Base-by-base conservation (phyloP, 2,888 invertebrate genomes). In the Andrena minutula region DNA sequence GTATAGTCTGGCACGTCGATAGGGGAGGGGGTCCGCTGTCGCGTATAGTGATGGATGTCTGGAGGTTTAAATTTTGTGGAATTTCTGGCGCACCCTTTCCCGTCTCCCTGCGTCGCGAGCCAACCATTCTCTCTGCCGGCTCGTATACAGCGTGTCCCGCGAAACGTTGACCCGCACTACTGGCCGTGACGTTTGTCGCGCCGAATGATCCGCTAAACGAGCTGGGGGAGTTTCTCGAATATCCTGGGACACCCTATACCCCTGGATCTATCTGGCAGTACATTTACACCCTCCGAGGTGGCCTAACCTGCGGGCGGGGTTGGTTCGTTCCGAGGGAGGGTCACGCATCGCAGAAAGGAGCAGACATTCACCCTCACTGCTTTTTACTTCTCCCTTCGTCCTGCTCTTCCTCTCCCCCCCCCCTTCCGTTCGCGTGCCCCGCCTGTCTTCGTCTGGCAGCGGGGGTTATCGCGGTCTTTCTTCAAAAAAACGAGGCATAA, bases 31-130 rank as follows among this genome's bases (percentile, higher is more conserved):
- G 83, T 51, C 60, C 73, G 83, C 86, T 87, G 88, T 89, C 85
- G 84, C 70, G 75, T 75, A 72, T 82, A 81, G 86, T 88, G 88
- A 90, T 90, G 88, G 89, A 91, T 91, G 87, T 83, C 82, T 76
- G 64, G 78, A 84, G 85, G 81, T 85, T 88, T 87, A 88, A 90
- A 89, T 90, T 89, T 86, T 79, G 78, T 78, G 84, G 78, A 86
- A 89, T 89, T 87, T 88, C 89, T 26, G 56, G 30, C 69, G 73
- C 81, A 65, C 70, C 82, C 79, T 66, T 68, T 61, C 56, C 76
- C 65, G 64, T 49, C 71, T 68, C 72, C 26, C 66, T 69, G 72
- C 69, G 60, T 58, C 58, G 28, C 35, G 49, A 10, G 16, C 41
- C 73, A 60, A 64, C 61, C 72, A 63, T 70, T 26, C 75, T 28